Evolutionary conservation across 2,888 invertebrate genomes (phyloP).

Genomic region (Linyphia triangularis): DNA sequence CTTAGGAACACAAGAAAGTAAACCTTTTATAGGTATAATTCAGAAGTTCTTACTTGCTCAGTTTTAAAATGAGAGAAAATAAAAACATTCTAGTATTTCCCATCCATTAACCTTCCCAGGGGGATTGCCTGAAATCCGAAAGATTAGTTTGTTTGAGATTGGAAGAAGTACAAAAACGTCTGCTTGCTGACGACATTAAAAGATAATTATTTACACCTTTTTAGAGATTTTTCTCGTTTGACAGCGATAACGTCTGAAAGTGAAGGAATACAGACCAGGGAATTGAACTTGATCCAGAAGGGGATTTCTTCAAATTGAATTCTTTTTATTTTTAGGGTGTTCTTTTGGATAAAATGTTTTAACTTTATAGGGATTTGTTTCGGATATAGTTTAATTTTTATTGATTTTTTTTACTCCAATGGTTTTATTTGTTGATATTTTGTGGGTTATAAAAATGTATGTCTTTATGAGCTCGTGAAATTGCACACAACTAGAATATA

Average conservation of each 20-base stretch:
- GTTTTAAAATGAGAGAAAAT: not conserved
- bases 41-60: no score
- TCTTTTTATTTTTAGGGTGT: not conserved
- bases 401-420: no score
- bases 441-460: no score
- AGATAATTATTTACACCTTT: constrained; percentile 50
- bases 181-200: constrained; percentile 24
- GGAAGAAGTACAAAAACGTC: not conserved
- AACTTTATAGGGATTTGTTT: no score
- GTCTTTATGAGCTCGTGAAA: no score
- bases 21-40: no score
- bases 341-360: no score
- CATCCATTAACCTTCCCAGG: not conserved
- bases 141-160: constrained; percentile 3
- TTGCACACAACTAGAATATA: no score
- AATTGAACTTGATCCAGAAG: not conserved
- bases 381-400: no score
- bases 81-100: not conserved
- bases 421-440: no score
- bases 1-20: no score
- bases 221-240: not conserved
- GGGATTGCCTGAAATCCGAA: constrained; percentile 3
- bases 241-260: not conserved
- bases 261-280: not conserved
- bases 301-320: not conserved